Base-by-base conservation (phyloP, 2,888 invertebrate species). In the Laothoe populi region DNA sequence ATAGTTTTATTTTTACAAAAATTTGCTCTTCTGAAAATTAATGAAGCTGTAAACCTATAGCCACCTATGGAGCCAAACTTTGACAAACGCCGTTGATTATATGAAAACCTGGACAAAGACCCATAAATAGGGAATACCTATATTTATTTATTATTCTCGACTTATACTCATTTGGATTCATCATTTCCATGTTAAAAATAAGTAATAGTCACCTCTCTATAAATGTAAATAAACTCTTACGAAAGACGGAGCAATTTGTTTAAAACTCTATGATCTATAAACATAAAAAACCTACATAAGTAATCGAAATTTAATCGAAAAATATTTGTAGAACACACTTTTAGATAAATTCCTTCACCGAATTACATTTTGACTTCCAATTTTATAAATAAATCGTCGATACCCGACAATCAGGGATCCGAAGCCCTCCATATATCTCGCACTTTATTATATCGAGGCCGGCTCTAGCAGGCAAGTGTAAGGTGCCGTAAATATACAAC, bases 401-500 rank as follows among this genome's bases (percentile, higher is more conserved):
- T 66, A 73, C 69, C 68, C 70, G 69, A 75, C 74, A 74, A 73
- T 75, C 71, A 78, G 65, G 70, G 64, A 67, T n/a, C 62, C 70
- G 63, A 70, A 64, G 72, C 78, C 79, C 82, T 77, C 77, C 77
- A 84, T 90, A 84, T 81, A 84, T 86, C 82, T 76, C 74, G 69
- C 67, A 75, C 68, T 88, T 90, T 89, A 91, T 87, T 81, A 79
- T 80, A 80, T 79, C 78, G 72, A 70, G 77, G 72, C 77, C 73
- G 72, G 77, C 68, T 74, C 75, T 79, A 79, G 81, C 79, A 79
- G 79, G 80, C 84, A 83, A 80, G 84, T 80, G 74, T 82, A 73
- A 82, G 79, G 81, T 76, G 73, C 82, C 87, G 86, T 91, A 91
- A 90, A 91, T 90, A 89, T 81, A 89, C 86, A 82, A 79, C 86